phyloP scores from a whole-genome alignment of 2,888 invertebrate genomes.

The Sipha maydis region DNA sequence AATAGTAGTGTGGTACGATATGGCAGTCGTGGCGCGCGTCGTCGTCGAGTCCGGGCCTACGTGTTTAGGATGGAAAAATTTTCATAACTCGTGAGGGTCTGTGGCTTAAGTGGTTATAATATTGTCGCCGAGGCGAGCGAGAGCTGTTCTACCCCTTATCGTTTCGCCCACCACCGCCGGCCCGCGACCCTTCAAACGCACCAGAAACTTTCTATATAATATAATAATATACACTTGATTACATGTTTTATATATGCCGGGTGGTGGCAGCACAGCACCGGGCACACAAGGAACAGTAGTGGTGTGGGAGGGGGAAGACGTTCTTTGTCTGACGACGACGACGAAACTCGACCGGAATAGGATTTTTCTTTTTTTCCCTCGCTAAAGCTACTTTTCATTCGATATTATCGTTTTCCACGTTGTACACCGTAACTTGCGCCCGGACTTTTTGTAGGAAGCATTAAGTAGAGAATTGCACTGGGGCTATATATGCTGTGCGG shows the following conservation, averaged over 20 bases:
- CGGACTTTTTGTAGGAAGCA: constrained; percentile 32
- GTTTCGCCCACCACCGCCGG: background rate
- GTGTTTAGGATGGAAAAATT: constrained; percentile 60
- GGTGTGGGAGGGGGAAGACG: background rate
- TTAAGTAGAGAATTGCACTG: background rate
- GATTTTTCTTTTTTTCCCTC: constrained; percentile 3
- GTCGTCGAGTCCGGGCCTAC: constrained; percentile 7
- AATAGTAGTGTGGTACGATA: background rate
- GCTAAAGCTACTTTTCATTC: constrained; percentile 53
- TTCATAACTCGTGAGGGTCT: constrained; percentile 58
- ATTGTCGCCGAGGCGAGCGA: constrained; percentile 39
- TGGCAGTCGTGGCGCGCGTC: constrained; percentile 1
- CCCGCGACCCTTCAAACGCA: constrained; percentile 21
- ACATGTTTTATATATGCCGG: constrained; percentile 56
- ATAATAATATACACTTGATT: constrained; percentile 61
- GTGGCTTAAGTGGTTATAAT: constrained; percentile 56
- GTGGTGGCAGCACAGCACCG: background rate
- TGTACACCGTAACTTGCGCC: background rate
- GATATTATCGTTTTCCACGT: constrained; percentile 49
- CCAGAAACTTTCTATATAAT: constrained; percentile 58
- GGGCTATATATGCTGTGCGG: background rate
- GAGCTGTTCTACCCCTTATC: constrained; percentile 38
- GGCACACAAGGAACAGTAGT: background rate
- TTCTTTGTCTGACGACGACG: constrained; percentile 42
- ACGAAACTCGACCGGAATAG: constrained; percentile 41